Conservation (phyloP, 30 jellyfish, hydroid and myxozoan genomes). For the Aurelia coerulea region DNA sequence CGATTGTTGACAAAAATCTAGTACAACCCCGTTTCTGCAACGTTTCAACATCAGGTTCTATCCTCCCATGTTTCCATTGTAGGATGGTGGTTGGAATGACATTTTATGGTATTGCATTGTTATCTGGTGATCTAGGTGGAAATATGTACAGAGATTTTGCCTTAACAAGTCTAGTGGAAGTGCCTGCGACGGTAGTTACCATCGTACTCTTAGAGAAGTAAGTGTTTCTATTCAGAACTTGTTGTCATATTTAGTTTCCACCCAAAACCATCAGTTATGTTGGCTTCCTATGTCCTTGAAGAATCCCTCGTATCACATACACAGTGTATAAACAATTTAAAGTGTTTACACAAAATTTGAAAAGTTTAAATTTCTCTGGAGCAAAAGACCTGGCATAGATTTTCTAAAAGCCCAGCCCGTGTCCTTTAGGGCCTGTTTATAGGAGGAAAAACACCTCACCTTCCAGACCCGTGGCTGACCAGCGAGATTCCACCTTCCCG, state of each 20-base stretch:
- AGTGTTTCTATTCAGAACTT: background rate
- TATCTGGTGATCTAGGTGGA: conserved; percentile 72
- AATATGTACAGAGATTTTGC: conserved; percentile 79
- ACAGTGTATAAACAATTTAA: no score
- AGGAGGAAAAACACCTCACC: no score
- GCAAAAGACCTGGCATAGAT: no score
- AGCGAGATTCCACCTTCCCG: no score
- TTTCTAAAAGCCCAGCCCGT: no score
- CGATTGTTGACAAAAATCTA: no score
- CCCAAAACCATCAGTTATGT: background rate
- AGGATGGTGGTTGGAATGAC: conserved; percentile 73
- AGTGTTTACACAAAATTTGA: no score
- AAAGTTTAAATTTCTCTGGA: no score
- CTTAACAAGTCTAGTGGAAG: conserved; percentile 60
- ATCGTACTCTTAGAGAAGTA: conserved; percentile 46
- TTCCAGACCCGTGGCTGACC: no score
- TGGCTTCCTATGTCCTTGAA: background rate
- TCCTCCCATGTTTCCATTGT: background rate
- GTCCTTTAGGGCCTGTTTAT: no score
- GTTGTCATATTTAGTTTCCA: background rate
- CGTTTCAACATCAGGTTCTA: no score
- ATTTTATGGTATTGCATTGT: conserved; percentile 60
- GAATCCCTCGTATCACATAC: background rate
- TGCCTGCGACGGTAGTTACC: conserved; percentile 48
- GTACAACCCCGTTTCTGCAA: no score